Evolutionary conservation across 2,797 vertebrate genomes (phyloP).

Genomic region (Acestrorhynchus altus): DNA sequence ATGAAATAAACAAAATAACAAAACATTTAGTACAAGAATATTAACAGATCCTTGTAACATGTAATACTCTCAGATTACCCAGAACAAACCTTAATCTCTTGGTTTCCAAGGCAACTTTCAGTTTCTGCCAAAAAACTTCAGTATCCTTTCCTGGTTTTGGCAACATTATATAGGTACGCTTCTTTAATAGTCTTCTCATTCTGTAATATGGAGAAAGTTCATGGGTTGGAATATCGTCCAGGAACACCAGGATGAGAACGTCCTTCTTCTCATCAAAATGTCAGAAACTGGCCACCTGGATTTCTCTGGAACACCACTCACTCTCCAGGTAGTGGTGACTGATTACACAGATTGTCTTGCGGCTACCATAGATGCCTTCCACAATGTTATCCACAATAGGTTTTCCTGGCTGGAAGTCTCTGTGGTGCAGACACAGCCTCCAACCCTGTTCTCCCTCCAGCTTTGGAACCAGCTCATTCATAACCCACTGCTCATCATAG

Average conservation of each 20-base stretch:
- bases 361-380: slow-evolving; percentile 61
- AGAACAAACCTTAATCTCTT: background rate
- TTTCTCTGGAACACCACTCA: slow-evolving; percentile 52
- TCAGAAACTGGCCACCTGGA: slow-evolving; percentile 56
- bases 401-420: slow-evolving; percentile 31
- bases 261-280: slow-evolving; percentile 65
- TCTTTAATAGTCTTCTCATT: slow-evolving; percentile 62
- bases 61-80: background rate
- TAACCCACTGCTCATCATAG: slow-evolving; percentile 2
- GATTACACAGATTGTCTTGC: slow-evolving; percentile 51
- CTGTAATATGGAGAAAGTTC: slow-evolving; percentile 57
- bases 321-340: slow-evolving; percentile 42
- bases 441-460: slow-evolving; percentile 1
- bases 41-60: background rate
- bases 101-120: slow-evolving; percentile 48
- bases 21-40: background rate
- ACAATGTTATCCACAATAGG: slow-evolving; percentile 1
- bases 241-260: slow-evolving; percentile 64
- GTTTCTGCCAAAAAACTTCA: slow-evolving; percentile 56
- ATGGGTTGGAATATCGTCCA: slow-evolving; percentile 61
- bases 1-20: background rate
- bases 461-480: background rate
- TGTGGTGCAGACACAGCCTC: slow-evolving; percentile 32
- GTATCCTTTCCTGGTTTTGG: slow-evolving; percentile 39
- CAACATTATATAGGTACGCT: slow-evolving; percentile 64